Conservation (phyloP, 1,140 invertebrate genomes). For the Drosophila kanapiae region DNA sequence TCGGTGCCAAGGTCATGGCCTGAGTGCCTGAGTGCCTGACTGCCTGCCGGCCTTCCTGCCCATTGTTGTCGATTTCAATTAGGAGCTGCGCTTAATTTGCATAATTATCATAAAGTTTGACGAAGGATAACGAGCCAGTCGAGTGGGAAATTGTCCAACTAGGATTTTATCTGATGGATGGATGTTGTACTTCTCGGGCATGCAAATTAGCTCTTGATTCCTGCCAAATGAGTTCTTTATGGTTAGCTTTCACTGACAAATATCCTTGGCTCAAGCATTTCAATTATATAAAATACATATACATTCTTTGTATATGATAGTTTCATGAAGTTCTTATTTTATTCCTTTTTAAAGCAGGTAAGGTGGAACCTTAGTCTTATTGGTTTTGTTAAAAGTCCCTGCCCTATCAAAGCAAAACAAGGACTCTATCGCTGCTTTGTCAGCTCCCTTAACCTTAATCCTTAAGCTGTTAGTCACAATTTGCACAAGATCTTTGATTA, state of each 20-base stretch:
- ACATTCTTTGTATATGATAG: no score
- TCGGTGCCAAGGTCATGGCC: slow-evolving; percentile 66
- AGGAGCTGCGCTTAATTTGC: slow-evolving; percentile 72
- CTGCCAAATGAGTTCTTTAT: slow-evolving; percentile 8
- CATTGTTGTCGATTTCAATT: slow-evolving; percentile 71
- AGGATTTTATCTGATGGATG: slow-evolving; percentile 46
- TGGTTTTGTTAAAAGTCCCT: background rate
- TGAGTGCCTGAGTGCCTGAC: slow-evolving; percentile 4
- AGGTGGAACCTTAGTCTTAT: background rate
- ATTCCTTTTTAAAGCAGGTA: no score
- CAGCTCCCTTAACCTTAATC: slow-evolving; percentile 33
- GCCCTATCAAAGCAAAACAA: background rate
- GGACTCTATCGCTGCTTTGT: background rate
- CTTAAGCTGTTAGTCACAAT: slow-evolving; percentile 46
- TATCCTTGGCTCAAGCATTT: background rate
- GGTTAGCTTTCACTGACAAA: background rate
- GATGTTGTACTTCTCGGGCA: slow-evolving; percentile 28
- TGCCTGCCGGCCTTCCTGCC: slow-evolving; percentile 25
- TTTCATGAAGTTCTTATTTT: no score
- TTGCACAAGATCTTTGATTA: slow-evolving; percentile 50
- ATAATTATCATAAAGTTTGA: slow-evolving; percentile 79
- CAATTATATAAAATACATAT: no score
- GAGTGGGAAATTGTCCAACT: slow-evolving; percentile 46
- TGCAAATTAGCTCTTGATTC: slow-evolving; percentile 33
- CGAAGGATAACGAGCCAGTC: slow-evolving; percentile 63